Evolutionary conservation across 2,113 vertebrate species (phyloP).

Genomic region (Siniperca knerii): DNA sequence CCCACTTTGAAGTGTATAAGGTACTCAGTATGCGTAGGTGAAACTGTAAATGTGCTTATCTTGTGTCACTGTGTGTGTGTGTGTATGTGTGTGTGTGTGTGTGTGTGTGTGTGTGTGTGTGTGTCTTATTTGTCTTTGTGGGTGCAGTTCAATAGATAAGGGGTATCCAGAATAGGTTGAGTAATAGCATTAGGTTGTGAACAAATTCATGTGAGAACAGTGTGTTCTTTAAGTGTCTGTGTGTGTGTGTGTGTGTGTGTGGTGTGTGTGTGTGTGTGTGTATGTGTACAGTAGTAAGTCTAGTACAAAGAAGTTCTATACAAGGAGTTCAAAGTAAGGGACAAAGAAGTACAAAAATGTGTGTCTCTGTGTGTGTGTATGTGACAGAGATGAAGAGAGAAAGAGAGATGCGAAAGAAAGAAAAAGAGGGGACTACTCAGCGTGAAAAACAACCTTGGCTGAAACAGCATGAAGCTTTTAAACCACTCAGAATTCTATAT

Average conservation of each 20-base stretch:
- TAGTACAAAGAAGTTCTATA: slow-evolving; percentile 42
- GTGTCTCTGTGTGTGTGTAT: slow-evolving; percentile 1
- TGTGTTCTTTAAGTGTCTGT: slow-evolving; percentile 13
- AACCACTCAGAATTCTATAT: slow-evolving; percentile 68
- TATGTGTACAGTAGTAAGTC: slow-evolving; percentile 31
- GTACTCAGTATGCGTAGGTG: slow-evolving; percentile 68
- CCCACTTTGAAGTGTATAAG: slow-evolving; percentile 76
- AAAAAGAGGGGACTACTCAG: slow-evolving; percentile 37
- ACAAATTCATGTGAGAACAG: slow-evolving; percentile 53
- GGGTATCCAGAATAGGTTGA: slow-evolving; percentile 63
- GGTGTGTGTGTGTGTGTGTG: slow-evolving; percentile 5
- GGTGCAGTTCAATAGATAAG: slow-evolving; percentile 69
- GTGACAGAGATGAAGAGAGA: not conserved
- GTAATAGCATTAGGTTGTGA: slow-evolving; percentile 63
- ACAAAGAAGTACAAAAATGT: slow-evolving; percentile 29
- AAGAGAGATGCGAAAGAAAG: not conserved
- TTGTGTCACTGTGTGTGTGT: slow-evolving; percentile 49
- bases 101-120: slow-evolving; percentile 14
- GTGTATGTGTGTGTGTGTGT: slow-evolving; percentile 5
- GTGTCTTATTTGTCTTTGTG: slow-evolving; percentile 62
- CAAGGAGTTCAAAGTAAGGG: slow-evolving; percentile 32
- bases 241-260: slow-evolving; percentile 4
- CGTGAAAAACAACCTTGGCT: slow-evolving; percentile 70
- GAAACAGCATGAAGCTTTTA: slow-evolving; percentile 70
- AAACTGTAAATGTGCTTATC: slow-evolving; percentile 80